phyloP scores from a whole-genome alignment of 2,797 vertebrate species.

The Parauchenoglanis punctatus region DNA sequence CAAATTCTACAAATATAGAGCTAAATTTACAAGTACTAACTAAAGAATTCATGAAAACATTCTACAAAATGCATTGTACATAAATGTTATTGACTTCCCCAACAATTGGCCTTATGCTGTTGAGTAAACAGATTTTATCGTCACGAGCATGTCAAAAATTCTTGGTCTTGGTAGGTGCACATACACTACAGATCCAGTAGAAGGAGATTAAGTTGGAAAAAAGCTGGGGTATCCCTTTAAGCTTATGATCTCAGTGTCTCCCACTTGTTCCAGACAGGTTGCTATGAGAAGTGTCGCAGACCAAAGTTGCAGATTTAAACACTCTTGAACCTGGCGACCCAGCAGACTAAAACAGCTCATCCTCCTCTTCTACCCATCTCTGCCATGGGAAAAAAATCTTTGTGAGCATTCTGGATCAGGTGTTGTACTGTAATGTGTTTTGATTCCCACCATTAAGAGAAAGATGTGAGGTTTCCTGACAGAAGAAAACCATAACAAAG shows the following conservation, averaged over 20 bases:
- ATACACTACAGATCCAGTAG: constrained; percentile 6
- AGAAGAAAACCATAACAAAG: constrained; percentile 30
- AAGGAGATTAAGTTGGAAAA: constrained; percentile 11
- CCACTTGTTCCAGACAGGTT: constrained; percentile 3
- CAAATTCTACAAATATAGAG: neutral
- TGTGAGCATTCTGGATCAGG: constrained; percentile 13
- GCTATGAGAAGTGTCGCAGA: neutral
- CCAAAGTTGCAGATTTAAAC: neutral
- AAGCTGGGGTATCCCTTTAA: neutral
- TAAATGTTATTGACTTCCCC: neutral
- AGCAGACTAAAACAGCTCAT: neutral
- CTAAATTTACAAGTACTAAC: neutral
- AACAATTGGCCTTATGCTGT: neutral
- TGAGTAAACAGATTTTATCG: neutral
- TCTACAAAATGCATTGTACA: neutral
- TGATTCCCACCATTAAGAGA: constrained; percentile 30
- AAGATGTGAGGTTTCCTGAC: constrained; percentile 41
- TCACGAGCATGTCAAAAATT: neutral
- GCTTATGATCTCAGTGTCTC: constrained; percentile 2
- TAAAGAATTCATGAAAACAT: neutral
- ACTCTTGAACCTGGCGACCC: neutral
- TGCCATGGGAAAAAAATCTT: neutral
- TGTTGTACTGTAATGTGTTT: constrained; percentile 32
- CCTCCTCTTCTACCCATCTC: neutral
- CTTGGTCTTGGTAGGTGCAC: neutral